Evolutionary conservation across 2,888 invertebrate genomes (phyloP), one percentile per base, ranked within the genome.

Genomic region (Platycheirus rosarum): DNA sequence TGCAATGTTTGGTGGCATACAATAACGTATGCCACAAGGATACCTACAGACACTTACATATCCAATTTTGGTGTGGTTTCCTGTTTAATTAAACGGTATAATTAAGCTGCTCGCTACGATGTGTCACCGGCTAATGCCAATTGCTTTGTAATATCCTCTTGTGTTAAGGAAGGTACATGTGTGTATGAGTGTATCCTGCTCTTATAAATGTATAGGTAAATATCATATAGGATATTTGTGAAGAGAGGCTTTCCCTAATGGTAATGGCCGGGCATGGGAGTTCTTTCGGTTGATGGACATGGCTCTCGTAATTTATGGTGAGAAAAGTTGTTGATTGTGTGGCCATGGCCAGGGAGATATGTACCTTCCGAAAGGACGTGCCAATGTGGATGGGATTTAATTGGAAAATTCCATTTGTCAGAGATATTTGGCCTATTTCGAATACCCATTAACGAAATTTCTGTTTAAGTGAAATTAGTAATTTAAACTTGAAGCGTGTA

Each of bases 41-140:
- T 60, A 60, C 29, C 23, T 29, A 60, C 42, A 42, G 16, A 42
- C 26, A 60, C 60, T 44, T 51, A 18, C 29, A 9, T 60, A 57
- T 66, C 63, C 63, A 44, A 69, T 65, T 71, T 63, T 26, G 53
- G 29, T 82, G 82, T 63, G 82, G 76, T 63, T 82, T 68, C 48
- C 71, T 71, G 76, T 82, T 76, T 82, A 82, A 82, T 82, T 82
- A 82, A 82, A 82, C 82, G 77, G 68, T 77, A 73, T 82, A 82
- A 82, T 82, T 77, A 77, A 82, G 77, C 76, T 68, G 82, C 63
- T 71, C 53, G 71, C 76, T 63, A 71, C 53, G 62, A 71, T 55
- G 63, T 76, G 77, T 82, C 76, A 63, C 71, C 20, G 76, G 76
- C 80, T 75, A 82, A 76, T 82, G 76, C 66, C 80, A 76, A 82